Base-by-base conservation (phyloP, 2,797 vertebrate species). In the Mus spretus region DNA sequence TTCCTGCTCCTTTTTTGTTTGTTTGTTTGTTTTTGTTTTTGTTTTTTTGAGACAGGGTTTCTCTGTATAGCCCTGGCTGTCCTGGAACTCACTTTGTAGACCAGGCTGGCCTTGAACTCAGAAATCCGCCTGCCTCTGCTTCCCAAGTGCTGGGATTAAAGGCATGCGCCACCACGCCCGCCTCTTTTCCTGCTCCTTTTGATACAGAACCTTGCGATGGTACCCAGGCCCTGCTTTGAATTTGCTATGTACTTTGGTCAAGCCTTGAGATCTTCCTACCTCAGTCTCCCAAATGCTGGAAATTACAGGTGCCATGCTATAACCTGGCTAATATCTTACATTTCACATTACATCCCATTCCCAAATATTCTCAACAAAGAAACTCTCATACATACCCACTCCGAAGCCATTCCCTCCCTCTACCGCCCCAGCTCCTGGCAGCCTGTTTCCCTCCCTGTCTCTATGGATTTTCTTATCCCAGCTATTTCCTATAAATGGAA, bases 371-470 rank as follows among this genome's bases (percentile, higher is more conserved):
- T 57, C 26, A 11, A 28, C 2, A 12, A 2, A 83, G 87, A 65
- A 85, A 59, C 65, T 63, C 26, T 40, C 80, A 50, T 3, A 6
- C 6, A n/a, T 2, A 15, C 12, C 55, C 47, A 40, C 37, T 7
- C 26, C 61, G 50, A 22, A n/a, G 65, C 19, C 55, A 37, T 24
- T n/a, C 59, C 44, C 28, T 57, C 31, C 17, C 34, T 67, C 67
- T 34, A 1, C 14, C 10, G 5, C 57, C 9, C 1, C 20, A 50
- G 14, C 12, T 78, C 85, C 81, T 13, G 9, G 53, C 24, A 61
- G 44, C 75, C 89, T 37, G 53, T 17, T 31, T 79, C 37, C 11
- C 47, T 92, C 88, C 74, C 89, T 57, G 75, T 89, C 80, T 91
- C 50, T 77, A 2, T 40, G 85, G 34, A 50, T 37, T 82, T 37